phyloP scores from a whole-genome alignment of 2,113 vertebrate species.

The Agelaius tricolor region DNA sequence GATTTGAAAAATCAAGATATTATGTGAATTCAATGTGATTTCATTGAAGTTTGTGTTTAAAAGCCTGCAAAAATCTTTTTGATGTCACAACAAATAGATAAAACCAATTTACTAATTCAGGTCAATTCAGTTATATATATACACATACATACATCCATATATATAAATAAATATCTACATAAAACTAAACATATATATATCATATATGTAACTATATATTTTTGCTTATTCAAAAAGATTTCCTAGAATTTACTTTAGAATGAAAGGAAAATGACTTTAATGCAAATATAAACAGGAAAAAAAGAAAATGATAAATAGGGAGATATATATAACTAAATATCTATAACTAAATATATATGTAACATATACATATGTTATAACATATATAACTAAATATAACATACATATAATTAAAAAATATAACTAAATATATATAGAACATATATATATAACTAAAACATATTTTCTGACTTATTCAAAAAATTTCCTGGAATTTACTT shows the following conservation, averaged over 20 bases:
- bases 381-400: too few relatives aligned
- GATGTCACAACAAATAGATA: not conserved
- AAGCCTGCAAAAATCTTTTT: not conserved
- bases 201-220: not conserved
- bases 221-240: not conserved
- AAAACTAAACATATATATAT: too few relatives aligned
- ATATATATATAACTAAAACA: too few relatives aligned
- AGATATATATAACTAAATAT: not conserved
- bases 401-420: too few relatives aligned
- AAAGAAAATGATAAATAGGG: not conserved
- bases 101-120: not conserved
- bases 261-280: not conserved
- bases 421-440: too few relatives aligned
- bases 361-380: too few relatives aligned
- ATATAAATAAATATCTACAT: too few relatives aligned
- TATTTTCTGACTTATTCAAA: too few relatives aligned
- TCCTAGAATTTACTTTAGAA: not conserved
- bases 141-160: too few relatives aligned
- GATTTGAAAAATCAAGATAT: not conserved
- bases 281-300: not conserved
- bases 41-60: not conserved
- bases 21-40: not conserved
- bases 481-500: not conserved
- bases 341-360: too few relatives aligned
- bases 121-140: not conserved